These are phyloP conservation scores for Drosophila kurseongensis DNA, from an alignment of 1,140 invertebrate genomes.

Conservation along the genomic window DNA sequence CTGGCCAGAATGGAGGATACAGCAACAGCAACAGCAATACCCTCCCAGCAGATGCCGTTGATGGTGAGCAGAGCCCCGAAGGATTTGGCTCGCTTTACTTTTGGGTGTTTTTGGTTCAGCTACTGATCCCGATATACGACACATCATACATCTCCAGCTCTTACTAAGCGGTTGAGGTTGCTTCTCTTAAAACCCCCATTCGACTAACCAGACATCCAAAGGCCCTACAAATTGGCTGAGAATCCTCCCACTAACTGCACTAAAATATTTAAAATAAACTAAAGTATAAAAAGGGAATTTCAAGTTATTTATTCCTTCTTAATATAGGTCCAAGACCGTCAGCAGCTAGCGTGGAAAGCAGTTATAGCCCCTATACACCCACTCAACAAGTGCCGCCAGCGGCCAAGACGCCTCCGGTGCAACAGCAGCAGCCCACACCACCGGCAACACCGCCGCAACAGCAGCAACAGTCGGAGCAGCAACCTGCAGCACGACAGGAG, in stretches of 20 bases:
- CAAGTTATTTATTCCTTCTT: neutral
- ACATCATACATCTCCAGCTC: slow-evolving; percentile 67
- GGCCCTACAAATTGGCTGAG: slow-evolving; percentile 39
- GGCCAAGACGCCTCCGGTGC: slow-evolving; percentile 48
- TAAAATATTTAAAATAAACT: slow-evolving; percentile 24
- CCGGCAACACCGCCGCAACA: slow-evolving; percentile 55
- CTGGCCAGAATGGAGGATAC: slow-evolving; percentile 9
- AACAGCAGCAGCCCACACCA: slow-evolving; percentile 44
- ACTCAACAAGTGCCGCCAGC: slow-evolving; percentile 19
- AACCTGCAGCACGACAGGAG: slow-evolving; percentile 47
- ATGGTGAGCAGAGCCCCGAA: slow-evolving; percentile 71
- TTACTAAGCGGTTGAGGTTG: slow-evolving; percentile 77
- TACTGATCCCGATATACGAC: slow-evolving; percentile 49
- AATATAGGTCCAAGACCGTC: slow-evolving; percentile 55
- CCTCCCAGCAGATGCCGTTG: slow-evolving; percentile 60
- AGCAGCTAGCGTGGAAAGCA: slow-evolving; percentile 34
- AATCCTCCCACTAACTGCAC: slow-evolving; percentile 67
- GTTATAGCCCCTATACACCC: slow-evolving; percentile 41
- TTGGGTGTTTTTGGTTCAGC: slow-evolving; percentile 42
- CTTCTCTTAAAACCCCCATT: slow-evolving; percentile 67
- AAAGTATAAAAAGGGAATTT: neutral
- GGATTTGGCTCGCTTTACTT: slow-evolving; percentile 47
- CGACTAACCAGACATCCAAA: slow-evolving; percentile 56
- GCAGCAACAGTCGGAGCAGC: slow-evolving; percentile 20
- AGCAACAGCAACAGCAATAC: neutral